Conservation (phyloP, 2,888 invertebrate genomes). For the Cheiracanthium punctorium region DNA sequence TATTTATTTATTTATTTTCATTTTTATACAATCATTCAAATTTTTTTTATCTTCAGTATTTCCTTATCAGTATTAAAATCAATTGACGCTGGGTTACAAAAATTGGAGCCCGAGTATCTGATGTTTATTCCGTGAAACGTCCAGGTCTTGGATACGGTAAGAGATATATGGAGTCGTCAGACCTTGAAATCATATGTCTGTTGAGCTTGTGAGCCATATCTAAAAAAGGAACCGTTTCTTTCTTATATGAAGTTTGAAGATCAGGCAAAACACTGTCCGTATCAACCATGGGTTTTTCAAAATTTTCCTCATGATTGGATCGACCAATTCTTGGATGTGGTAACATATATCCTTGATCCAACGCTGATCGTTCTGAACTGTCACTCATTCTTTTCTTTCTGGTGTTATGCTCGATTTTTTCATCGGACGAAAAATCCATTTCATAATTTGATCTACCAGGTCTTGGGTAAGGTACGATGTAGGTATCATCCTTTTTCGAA, state of each 20-base stretch:
- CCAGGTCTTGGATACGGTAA: conserved; percentile 48
- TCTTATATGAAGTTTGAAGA: background rate
- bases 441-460: conserved; percentile 15
- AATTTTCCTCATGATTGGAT: background rate
- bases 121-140: background rate
- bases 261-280: background rate
- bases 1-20: too few relatives aligned
- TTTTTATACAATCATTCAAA: too few relatives aligned
- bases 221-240: background rate
- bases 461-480: conserved; percentile 41
- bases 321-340: conserved; percentile 33
- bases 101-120: too few relatives aligned
- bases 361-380: conserved; percentile 25
- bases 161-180: conserved; percentile 7
- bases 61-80: too few relatives aligned
- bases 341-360: background rate
- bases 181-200: conserved; percentile 7
- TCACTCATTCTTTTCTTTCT: too few relatives aligned
- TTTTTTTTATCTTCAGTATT: too few relatives aligned
- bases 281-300: background rate
- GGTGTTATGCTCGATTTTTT: background rate
- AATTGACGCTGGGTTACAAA: too few relatives aligned
- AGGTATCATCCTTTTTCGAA: background rate
- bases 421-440: background rate
- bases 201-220: conserved; percentile 4